Evolutionary conservation across 2,888 invertebrate species (phyloP).

Genomic region (Rapana venosa): DNA sequence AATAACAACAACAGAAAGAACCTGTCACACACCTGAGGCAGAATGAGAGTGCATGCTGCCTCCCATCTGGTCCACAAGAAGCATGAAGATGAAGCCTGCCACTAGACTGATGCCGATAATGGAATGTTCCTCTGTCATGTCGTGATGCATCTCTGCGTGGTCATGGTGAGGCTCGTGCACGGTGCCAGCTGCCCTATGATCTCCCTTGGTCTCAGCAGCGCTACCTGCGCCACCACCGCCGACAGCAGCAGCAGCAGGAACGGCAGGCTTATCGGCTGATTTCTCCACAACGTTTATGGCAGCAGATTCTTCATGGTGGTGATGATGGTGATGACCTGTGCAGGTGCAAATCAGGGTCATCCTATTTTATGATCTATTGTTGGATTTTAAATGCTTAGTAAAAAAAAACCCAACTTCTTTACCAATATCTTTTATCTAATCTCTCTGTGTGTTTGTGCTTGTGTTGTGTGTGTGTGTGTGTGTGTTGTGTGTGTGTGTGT

Average conservation of each 20-base stretch:
- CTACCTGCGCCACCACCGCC: neutral
- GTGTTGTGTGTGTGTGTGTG: too few species aligned
- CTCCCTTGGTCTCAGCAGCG: neutral
- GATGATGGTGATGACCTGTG: conserved; percentile 11
- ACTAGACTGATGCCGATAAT: conserved; percentile 95
- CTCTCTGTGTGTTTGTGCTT: too few species aligned
- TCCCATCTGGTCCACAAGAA: conserved; percentile 92
- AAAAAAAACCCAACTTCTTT: too few species aligned
- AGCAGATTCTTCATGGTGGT: conserved; percentile 18
- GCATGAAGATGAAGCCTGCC: conserved; percentile 97
- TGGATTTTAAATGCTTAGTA: too few species aligned
- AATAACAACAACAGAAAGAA: too few species aligned
- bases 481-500: too few species aligned
- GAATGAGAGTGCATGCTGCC: conserved; percentile 67
- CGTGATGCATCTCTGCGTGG: conserved; percentile 51
- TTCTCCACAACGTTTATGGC: conserved; percentile 36
- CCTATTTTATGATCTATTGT: too few species aligned
- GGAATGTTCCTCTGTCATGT: conserved; percentile 83
- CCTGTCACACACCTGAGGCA: conserved; percentile 49
- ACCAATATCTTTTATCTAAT: too few species aligned
- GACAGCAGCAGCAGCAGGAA: conserved; percentile 19
- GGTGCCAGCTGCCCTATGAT: conserved; percentile 10
- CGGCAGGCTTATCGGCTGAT: conserved; percentile 35
- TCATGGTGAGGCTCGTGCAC: conserved; percentile 39
- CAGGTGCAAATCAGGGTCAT: neutral